These are phyloP conservation scores for Heterochromis multidens DNA, from an alignment of 2,113 vertebrate genomes.

Conservation along the genomic window DNA sequence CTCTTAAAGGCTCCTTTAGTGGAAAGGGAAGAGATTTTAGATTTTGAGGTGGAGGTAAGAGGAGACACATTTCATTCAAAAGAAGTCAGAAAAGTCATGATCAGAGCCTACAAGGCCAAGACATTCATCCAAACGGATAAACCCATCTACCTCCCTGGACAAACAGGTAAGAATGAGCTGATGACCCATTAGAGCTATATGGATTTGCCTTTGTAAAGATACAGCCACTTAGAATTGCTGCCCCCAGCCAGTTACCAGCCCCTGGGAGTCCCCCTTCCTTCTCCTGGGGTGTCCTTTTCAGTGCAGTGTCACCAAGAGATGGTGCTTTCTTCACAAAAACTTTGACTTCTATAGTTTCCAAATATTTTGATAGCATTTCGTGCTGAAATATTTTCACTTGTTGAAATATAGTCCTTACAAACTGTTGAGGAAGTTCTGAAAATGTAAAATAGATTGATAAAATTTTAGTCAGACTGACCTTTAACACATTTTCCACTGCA, in stretches of 20 bases:
- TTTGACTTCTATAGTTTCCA: not conserved
- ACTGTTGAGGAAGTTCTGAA: not conserved
- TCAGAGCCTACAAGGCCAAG: constrained; percentile 13
- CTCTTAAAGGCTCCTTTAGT: constrained; percentile 45
- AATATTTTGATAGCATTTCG: not conserved
- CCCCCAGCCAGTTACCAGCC: not conserved
- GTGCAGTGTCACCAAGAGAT: too few relatives aligned
- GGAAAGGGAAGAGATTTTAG: not conserved
- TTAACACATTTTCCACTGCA: not conserved
- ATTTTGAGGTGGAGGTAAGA: constrained; percentile 53
- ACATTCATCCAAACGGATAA: constrained; percentile 70
- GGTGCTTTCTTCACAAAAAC: not conserved
- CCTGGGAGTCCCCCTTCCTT: not conserved
- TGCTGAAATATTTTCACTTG: not conserved
- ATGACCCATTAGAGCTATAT: not conserved
- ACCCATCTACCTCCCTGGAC: constrained; percentile 74
- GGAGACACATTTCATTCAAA: constrained; percentile 51
- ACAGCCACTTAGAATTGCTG: not conserved
- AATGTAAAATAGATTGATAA: not conserved
- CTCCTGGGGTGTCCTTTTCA: fast-evolving
- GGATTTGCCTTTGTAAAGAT: not conserved
- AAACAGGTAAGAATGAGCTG: constrained; percentile 54
- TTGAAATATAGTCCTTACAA: too few relatives aligned
- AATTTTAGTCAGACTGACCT: not conserved
- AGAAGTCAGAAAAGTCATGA: constrained; percentile 57